Base-by-base conservation (phyloP, 2,113 vertebrate genomes). In the Zosterops pallidus region DNA sequence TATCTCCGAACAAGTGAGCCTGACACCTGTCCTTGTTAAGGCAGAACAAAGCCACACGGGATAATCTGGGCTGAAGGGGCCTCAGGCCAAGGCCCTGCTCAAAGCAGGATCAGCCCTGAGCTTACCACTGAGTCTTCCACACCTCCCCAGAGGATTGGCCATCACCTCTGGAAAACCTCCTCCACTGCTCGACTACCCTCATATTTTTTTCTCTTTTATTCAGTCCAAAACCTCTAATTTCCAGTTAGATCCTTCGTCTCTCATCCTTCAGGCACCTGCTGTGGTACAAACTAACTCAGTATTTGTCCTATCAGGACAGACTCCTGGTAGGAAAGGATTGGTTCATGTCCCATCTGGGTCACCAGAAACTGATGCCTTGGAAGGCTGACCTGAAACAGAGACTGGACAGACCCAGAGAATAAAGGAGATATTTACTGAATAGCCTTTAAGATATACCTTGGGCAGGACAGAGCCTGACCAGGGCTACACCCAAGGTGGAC, bases 1-100 rank as follows among this genome's bases (percentile, higher is more conserved):
- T 7, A 3, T 28, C 62, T 56, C 25, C 5, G 3, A 14, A 37
- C 35, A 82, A 65, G 13, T 6, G 22, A 52, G n/a, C 2, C 29
- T 76, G 63, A 46, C 55, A 37, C n/a, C 46, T 53, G 53, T 14
- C 50, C n/a, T 35, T 67, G 20, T 8, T 33, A 46, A 29, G 55
- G 35, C 2, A 68, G 37, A 88, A 35, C 31, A 62, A 23, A n/a
- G 37, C 25, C 41, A 33, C 1, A 1, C 0, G 0, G 49, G 49
- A 65, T 53, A 37, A 50, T 33, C 12, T 0, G 0, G 8, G 41
- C 10, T 41, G 46, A 44, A 83, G 28, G 37, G 19, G 12, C 28
- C 65, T 65, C 59, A 49, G 63, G 90, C 10, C n/a, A 82, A 67
- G 82, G 3, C 28, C 13, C 21, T 47, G 35, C 62, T 93, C 57